These are phyloP conservation scores for Cyphomyrus discorhynchus DNA, from an alignment of 2,113 vertebrate species.

Conservation along the genomic window DNA sequence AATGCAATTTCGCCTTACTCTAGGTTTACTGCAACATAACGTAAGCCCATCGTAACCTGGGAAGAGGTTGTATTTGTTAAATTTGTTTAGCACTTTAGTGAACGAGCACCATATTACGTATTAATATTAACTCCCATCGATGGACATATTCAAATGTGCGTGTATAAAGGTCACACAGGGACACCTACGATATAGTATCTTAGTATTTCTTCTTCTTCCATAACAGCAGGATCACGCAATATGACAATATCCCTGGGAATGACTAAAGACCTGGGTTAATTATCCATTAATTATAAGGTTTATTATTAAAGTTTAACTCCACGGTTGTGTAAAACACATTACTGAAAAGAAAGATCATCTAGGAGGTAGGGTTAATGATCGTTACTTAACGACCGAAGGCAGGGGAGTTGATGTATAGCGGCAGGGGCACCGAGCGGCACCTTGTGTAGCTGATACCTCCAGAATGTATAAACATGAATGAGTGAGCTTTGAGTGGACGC, in stretches of 20 bases:
- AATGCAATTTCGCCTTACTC: too few species aligned
- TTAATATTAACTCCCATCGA: background rate
- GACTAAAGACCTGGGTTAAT: background rate
- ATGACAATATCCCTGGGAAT: background rate
- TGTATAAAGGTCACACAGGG: background rate
- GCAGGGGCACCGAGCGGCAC: too few species aligned
- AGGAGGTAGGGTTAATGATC: background rate
- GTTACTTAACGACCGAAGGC: background rate
- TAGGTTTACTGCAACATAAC: too few species aligned
- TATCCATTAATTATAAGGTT: background rate
- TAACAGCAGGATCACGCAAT: background rate
- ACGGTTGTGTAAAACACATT: background rate
- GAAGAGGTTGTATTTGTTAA: background rate
- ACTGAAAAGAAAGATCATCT: background rate
- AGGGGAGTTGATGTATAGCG: background rate
- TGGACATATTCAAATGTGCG: background rate
- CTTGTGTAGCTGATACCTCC: background rate
- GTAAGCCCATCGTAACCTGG: too few species aligned
- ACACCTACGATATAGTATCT: background rate
- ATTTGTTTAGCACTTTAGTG: background rate
- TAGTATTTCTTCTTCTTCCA: background rate
- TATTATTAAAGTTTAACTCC: background rate
- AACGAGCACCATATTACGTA: background rate
- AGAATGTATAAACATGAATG: constrained; percentile 8
- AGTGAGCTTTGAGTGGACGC: background rate